These are phyloP conservation scores for Seladonia tumulorum DNA, from an alignment of 2,888 invertebrate species.

Conservation along the genomic window DNA sequence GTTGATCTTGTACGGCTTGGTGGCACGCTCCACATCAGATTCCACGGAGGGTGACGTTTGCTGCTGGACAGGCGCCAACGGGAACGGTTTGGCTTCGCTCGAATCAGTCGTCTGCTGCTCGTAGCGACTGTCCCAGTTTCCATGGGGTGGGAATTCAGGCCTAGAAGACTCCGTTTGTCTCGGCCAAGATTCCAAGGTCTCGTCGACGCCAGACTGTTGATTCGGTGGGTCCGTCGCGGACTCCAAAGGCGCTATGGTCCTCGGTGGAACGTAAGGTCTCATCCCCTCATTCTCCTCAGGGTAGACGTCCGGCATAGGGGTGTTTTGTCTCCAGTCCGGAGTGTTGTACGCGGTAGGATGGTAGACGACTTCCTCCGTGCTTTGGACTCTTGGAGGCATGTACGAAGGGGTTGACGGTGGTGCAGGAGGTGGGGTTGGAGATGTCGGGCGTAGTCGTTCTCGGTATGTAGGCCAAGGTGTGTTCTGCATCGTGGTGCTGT, in stretches of 20 bases:
- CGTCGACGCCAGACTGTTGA: not conserved
- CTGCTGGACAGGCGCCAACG: constrained; percentile 43
- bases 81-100: constrained; percentile 28
- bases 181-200: constrained; percentile 41
- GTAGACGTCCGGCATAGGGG: not conserved
- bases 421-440: not conserved
- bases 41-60: constrained; percentile 35
- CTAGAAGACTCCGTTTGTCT: constrained; percentile 28
- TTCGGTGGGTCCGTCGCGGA: not conserved
- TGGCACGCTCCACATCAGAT: constrained; percentile 26
- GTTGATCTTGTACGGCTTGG: not conserved
- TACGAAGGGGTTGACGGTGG: not conserved
- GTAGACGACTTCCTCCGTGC: constrained; percentile 48
- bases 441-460: constrained; percentile 19
- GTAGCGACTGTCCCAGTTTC: constrained; percentile 23
- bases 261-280: constrained; percentile 9
- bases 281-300: not conserved
- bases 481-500: not conserved
- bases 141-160: constrained; percentile 24
- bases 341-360: not conserved
- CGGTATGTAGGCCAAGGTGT: constrained; percentile 6
- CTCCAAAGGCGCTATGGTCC: constrained; percentile 18
- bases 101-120: constrained; percentile 23
- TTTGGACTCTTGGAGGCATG: not conserved
- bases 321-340: constrained; percentile 3